Conservation (phyloP, 1,140 invertebrate genomes). For the Panonychus citri region DNA sequence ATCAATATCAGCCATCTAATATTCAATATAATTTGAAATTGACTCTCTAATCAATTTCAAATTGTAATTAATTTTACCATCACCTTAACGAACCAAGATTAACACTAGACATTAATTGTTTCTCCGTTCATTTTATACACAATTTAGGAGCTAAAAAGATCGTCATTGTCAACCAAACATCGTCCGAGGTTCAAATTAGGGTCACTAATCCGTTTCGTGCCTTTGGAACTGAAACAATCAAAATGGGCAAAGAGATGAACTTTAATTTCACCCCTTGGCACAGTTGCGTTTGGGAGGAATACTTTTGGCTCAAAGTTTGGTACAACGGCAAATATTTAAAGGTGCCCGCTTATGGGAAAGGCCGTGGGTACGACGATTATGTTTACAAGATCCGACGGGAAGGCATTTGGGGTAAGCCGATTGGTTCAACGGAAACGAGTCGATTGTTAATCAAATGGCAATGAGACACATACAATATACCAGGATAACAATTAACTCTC, state of each 20-base stretch:
- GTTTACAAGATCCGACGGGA: background rate
- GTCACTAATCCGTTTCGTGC: background rate
- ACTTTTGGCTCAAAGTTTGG: background rate
- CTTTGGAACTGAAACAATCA: background rate
- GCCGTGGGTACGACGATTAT: background rate
- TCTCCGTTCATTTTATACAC: background rate
- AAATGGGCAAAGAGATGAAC: background rate
- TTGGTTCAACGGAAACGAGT: background rate
- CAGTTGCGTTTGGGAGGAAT: background rate
- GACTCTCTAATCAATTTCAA: no score
- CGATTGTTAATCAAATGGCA: background rate
- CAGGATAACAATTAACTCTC: background rate
- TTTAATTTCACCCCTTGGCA: background rate
- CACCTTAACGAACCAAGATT: no score
- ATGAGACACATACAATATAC: background rate
- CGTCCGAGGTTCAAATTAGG: background rate
- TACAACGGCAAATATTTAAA: background rate
- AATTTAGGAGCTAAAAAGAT: background rate
- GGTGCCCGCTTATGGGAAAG: background rate
- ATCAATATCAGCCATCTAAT: no score
- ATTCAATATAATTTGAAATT: no score
- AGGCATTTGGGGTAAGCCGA: background rate
- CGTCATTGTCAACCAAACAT: background rate
- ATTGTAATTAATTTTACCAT: no score
- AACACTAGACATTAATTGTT: background rate